Base-by-base conservation (phyloP, 2,888 invertebrate genomes). In the Cyclophora punctaria region DNA sequence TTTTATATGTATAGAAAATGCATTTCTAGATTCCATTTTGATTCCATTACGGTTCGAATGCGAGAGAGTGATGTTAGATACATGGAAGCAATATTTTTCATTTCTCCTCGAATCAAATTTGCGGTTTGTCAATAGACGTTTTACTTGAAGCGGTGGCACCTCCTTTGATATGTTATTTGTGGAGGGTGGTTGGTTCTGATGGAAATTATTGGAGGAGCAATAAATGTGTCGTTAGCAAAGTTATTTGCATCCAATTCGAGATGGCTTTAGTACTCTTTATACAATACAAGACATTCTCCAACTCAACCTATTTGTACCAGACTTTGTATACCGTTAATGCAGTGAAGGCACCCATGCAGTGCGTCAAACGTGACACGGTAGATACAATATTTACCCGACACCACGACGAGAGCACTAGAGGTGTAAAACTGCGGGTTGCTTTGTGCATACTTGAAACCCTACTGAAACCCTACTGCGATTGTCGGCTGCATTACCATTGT, bases 51-150 rank as follows among this genome's bases (percentile, higher is more conserved):
- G 71, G 74, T 75, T 58, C 70, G 78, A 79, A 82, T 77, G 64
- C 61, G 62, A 57, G 59, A 55, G 63, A 75, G 72, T 74, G 68
- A 73, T 68, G 69, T 67, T 73, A 73, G 67, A 67, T 73, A 73
- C 66, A 73, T 68, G 64, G 67, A 70, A 69, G 77, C 73, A 74
- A 78, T 75, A 79, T 79, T 75, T 78, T 78, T 73, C 78, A 76
- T 78, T 78, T 71, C 71, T 63, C 69, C 59, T 55, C 64, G 63
- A 75, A 83, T 82, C 73, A 72, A 77, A 81, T 83, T 83, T 80
- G 73, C 63, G 71, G 71, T 59, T 55, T 67, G 64, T 72, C 71
- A 72, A 76, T 71, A 65, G 70, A 63, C 63, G 69, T 59, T 72
- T 69, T 67, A 50, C 63, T 58, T 49, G 47, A 52, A 57, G 55